Conservation (phyloP, 2,113 vertebrate genomes). For the Oryzias javanicus region DNA sequence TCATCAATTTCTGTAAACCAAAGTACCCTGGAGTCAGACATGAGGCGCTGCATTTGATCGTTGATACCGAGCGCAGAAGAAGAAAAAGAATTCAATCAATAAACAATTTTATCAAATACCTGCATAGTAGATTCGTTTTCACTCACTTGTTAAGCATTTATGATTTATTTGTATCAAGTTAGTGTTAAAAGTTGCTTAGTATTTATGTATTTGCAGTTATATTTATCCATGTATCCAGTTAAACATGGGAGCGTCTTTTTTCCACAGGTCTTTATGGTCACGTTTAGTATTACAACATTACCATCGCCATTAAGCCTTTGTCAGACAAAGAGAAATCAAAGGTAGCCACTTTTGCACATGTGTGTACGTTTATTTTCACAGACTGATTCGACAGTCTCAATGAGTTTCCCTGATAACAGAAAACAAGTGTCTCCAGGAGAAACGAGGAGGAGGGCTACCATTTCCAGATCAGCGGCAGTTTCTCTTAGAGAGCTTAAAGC, state of each 20-base stretch:
- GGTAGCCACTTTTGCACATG: constrained; percentile 25
- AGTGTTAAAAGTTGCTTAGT: no score
- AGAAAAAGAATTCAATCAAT: no score
- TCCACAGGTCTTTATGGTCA: neutral
- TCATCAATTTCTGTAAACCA: no score
- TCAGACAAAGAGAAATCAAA: constrained; percentile 1
- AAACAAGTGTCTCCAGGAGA: constrained; percentile 12
- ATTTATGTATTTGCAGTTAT: no score
- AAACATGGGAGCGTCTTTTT: no score
- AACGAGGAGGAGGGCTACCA: neutral
- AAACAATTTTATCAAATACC: no score
- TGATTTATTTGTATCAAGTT: no score
- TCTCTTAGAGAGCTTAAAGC: constrained; percentile 13
- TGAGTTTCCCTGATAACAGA: constrained; percentile 37
- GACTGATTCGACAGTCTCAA: constrained; percentile 46
- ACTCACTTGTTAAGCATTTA: no score
- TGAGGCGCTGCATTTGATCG: no score
- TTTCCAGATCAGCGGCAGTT: constrained; percentile 31
- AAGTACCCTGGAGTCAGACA: no score
- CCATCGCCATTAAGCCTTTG: neutral
- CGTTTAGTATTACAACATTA: neutral
- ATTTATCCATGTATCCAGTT: neutral
- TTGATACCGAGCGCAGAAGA: no score
- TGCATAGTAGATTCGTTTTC: no score
- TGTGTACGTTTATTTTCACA: constrained; percentile 63